Percentiles rank a stretch among this genome's conserved stretches.
Conservation (phyloP, 2,113 vertebrate species). For the Pachypanchax playfairii region DNA sequence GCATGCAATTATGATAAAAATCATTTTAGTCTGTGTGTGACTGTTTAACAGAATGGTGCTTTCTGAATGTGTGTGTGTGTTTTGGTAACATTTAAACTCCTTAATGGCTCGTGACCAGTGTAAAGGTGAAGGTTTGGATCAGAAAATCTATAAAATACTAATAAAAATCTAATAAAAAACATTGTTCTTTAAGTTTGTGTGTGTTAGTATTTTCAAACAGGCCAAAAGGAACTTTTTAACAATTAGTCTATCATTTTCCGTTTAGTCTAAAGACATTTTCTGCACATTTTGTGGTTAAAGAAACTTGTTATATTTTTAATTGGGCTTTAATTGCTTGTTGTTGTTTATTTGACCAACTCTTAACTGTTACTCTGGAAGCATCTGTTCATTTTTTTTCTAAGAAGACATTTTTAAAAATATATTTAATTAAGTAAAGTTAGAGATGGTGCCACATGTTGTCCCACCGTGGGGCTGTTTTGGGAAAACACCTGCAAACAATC, state of each 20-base stretch:
- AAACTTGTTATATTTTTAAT: not conserved
- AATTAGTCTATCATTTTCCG: too few relatives aligned
- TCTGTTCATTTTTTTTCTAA: not conserved
- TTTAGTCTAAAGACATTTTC: not conserved
- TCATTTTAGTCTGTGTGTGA: slow-evolving; percentile 26
- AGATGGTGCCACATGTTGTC: not conserved
- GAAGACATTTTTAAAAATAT: not conserved
- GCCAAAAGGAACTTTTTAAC: not conserved
- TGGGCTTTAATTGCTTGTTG: not conserved
- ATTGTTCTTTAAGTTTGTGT: not conserved
- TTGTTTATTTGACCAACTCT: slow-evolving; percentile 7
- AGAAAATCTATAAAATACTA: too few relatives aligned
- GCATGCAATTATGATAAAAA: slow-evolving; percentile 46
- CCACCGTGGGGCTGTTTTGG: not conserved
- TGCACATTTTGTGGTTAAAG: not conserved
- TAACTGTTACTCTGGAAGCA: slow-evolving; percentile 11
- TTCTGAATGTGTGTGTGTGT: not conserved
- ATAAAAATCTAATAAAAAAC: not conserved
- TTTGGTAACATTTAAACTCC: not conserved
- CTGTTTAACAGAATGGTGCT: slow-evolving; percentile 30
- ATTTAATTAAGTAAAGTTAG: not conserved
- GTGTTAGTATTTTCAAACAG: not conserved
- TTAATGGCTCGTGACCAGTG: too few relatives aligned
- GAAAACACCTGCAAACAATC: slow-evolving; percentile 8
- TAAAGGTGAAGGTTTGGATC: too few relatives aligned